Evolutionary conservation across 2,797 vertebrate genomes (phyloP), one percentile per base, ranked within the genome.

Genomic region (Tangara arthus): DNA sequence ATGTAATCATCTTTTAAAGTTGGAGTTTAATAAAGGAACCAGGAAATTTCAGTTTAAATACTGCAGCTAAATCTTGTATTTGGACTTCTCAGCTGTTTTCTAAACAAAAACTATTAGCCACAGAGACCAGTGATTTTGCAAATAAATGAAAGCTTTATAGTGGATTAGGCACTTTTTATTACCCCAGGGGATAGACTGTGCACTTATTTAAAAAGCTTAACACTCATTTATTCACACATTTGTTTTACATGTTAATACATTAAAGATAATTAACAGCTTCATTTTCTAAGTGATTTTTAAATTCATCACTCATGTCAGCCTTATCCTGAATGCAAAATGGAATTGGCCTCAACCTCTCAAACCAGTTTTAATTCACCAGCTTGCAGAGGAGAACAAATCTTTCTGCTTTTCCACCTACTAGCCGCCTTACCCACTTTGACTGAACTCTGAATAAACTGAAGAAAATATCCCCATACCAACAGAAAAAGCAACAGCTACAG

Each of bases 151-250:
- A 72, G 55, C 55, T 93, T 89, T 77, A 83, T 11, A 71, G 84
- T 27, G 83, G 57, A 83, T 55, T 44, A 72, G 68, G 53, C 30
- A 70, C 21, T 82, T 94, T 87, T 81, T 87, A 68, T 66, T 88
- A 93, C 90, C 70, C 86, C 65, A 66, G 76, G 73, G 77, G 37
- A 86, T 83, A 88, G 17, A 52, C 32, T 1, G 3, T 32, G 59
- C 30, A 37, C 77, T 94, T 93, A 16, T 26, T 93, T 71, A 49
- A 95, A 91, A 89, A 90, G 63, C 50, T 94, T 93, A 81, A 65
- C 59, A 66, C 63, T 81, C 55, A 81, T 82, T 95, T 90, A 95
- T 83, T 95, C 91, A 87, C 80, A 90, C 66, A n/a, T 94, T 90
- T 86, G 77, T 71, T 93, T 95, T 87, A 92, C 78, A 82, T 64